phyloP scores from a whole-genome alignment of 2,888 invertebrate species.

The Pristionchus maxplancki region DNA sequence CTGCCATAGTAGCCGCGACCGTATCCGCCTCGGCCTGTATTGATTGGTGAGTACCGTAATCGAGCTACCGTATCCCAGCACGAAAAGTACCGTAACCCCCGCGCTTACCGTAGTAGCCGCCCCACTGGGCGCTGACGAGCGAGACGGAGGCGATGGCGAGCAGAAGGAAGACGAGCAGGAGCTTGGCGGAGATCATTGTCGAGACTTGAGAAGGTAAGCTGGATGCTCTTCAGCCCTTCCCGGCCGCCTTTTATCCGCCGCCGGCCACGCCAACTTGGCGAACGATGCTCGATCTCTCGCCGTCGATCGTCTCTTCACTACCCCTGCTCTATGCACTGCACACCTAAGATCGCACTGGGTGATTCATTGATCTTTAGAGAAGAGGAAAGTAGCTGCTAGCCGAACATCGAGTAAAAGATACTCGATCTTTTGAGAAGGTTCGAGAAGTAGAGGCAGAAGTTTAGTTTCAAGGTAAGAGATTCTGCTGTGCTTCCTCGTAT shows the following conservation, averaged over 20 bases:
- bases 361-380: slow-evolving; percentile 42
- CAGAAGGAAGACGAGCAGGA: slow-evolving; percentile 46
- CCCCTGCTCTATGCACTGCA: background rate
- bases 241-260: background rate
- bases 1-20: slow-evolving; percentile 19
- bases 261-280: background rate
- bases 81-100: slow-evolving; percentile 21
- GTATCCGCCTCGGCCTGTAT: slow-evolving; percentile 39
- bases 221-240: background rate
- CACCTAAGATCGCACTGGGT: slow-evolving; percentile 9
- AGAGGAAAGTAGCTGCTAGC: background rate
- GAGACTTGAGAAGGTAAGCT: background rate
- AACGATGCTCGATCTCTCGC: background rate
- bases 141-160: slow-evolving; percentile 32
- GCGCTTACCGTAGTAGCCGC: slow-evolving; percentile 41
- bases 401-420: slow-evolving; percentile 3
- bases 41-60: background rate
- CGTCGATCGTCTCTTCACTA: background rate
- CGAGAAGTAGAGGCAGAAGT: background rate
- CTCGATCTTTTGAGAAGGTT: slow-evolving; percentile 19
- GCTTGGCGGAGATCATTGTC: slow-evolving; percentile 46
- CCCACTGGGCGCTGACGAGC: slow-evolving; percentile 47
- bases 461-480: background rate
- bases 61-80: background rate
- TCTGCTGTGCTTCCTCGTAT: too few species aligned